Conservation (phyloP, 2,888 invertebrate genomes). For the Dasypogon diadema region DNA sequence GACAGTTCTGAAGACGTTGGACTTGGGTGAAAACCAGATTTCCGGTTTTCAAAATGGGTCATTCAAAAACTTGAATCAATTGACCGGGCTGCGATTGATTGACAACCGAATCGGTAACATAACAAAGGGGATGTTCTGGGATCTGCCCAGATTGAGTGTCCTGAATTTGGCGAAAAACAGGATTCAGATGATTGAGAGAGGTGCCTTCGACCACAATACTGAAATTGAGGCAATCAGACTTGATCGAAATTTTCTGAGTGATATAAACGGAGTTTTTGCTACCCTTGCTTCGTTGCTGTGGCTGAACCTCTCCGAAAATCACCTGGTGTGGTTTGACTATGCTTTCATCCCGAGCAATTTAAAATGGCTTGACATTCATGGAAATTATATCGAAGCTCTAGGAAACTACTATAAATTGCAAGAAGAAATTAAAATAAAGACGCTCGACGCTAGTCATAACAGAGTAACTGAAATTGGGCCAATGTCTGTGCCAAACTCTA, state of each 20-base stretch:
- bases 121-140: constrained; percentile 88
- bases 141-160: constrained; percentile 85
- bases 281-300: constrained; percentile 86
- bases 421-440: constrained; percentile 83
- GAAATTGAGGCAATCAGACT: constrained; percentile 88
- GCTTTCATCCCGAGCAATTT: constrained; percentile 90
- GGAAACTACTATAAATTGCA: constrained; percentile 90
- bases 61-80: constrained; percentile 85
- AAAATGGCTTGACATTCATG: constrained; percentile 91
- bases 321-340: constrained; percentile 93
- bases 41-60: constrained; percentile 85
- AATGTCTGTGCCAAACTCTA: constrained; percentile 89
- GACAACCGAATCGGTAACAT: constrained; percentile 91
- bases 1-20: constrained; percentile 86
- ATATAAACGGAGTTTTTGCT: constrained; percentile 90
- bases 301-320: constrained; percentile 91
- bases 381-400: constrained; percentile 88
- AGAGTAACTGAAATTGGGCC: constrained; percentile 84
- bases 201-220: constrained; percentile 84
- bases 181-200: constrained; percentile 85
- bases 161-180: constrained; percentile 91
- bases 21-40: constrained; percentile 93
- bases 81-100: constrained; percentile 88
- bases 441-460: constrained; percentile 91
- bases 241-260: constrained; percentile 88